phyloP scores from a whole-genome alignment of 2,797 vertebrate species.

The Gymnothorax javanicus region DNA sequence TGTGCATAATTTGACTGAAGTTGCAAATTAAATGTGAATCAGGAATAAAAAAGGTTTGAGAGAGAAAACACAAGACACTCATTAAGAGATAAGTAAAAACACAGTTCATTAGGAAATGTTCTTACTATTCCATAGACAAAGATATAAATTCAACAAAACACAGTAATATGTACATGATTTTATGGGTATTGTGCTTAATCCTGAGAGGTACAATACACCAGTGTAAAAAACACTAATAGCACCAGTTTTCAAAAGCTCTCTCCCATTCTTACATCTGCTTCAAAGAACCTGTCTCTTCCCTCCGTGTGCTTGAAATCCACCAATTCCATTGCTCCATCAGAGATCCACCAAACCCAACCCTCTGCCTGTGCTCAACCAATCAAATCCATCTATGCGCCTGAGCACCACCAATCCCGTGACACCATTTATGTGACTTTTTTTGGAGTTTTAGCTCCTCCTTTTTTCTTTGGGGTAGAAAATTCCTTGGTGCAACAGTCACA shows the following conservation, averaged over 20 bases:
- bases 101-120: conserved; percentile 28
- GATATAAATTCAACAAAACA: conserved; percentile 32
- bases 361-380: not conserved
- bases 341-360: not conserved
- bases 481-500: conserved; percentile 93
- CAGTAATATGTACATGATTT: conserved; percentile 37
- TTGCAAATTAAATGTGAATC: not conserved
- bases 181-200: conserved; percentile 29
- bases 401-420: not conserved
- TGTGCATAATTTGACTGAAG: no score
- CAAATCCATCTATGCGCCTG: not conserved
- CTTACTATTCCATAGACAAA: conserved; percentile 21
- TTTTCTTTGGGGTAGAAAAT: conserved; percentile 84
- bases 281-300: not conserved
- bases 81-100: not conserved
- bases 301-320: not conserved
- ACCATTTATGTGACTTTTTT: conserved; percentile 76
- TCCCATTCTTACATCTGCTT: not conserved
- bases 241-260: conserved; percentile 13
- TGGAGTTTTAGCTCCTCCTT: conserved; percentile 84
- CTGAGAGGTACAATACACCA: conserved; percentile 36
- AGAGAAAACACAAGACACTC: not conserved
- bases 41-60: not conserved
- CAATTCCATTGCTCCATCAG: not conserved
- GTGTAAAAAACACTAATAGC: conserved; percentile 19